Base-by-base conservation (phyloP, 2,797 vertebrate genomes). In the Tokudaia tokunoshimensis region DNA sequence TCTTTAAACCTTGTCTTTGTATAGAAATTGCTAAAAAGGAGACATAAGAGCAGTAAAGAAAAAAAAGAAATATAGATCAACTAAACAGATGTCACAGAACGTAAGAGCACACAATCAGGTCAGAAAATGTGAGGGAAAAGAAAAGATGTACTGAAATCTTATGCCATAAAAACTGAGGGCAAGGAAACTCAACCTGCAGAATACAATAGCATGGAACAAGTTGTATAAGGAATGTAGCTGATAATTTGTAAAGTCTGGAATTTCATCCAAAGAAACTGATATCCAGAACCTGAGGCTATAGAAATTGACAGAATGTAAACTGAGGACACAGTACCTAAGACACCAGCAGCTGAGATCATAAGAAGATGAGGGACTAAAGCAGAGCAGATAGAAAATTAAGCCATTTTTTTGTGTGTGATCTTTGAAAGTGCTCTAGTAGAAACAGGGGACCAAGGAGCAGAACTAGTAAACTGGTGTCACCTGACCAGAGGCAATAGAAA, bases 11-110 rank as follows among this genome's bases (percentile, higher is more conserved):
- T 97, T 97, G 87, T 94, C 0, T 96, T 96, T 0, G 98, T 98
- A 31, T 74, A 67, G 19, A 98, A 99, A 95, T 88, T 98, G 83
- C 98, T 99, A 83, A 4, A 6, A 50, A 55, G 34, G 80, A 97
- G 91, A 96, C 85, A 57, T 70, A 92, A 41, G 55, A 55, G 4
- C 13, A 55, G 13, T 55, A 55, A 55, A 55, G 15, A 55, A 55
- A 17, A 14, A 55, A 15, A 55, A 37, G 8, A 72, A 37, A 37
- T 41, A 15, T 1, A 72, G 34, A 6, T 19, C 67, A 72, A 6
- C 1, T 17, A 72, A 72, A 37, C 15, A 72, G 14, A 37, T 59
- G 57, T 6, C 34, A 72, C 15, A 72, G 13, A 72, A 72, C 13
- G 6, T 37, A 15, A 19, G 6, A 19, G 11, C 65, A 34, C 29